Evolutionary conservation across 2,888 invertebrate genomes (phyloP).

Genomic region (Oasisia sp.): DNA sequence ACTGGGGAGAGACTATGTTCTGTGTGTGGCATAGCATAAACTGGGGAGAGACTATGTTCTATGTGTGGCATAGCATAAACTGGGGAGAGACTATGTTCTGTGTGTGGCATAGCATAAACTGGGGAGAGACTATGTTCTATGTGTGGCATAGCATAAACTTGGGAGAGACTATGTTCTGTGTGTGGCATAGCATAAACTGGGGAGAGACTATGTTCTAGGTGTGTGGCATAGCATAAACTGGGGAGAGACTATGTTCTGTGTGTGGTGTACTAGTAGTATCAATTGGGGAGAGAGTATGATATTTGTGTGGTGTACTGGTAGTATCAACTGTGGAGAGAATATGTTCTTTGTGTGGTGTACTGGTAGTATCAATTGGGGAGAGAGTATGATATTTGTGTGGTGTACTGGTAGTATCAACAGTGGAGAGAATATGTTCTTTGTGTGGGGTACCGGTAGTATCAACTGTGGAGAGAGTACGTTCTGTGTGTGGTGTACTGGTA

Average conservation of each 20-base stretch:
- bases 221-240: no score
- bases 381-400: not conserved
- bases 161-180: conserved; percentile 70
- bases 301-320: not conserved
- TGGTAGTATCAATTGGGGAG: no score
- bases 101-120: not conserved
- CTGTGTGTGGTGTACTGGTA: not conserved
- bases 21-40: no score
- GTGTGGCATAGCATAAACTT: conserved; percentile 32
- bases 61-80: no score
- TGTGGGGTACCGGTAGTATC: no score
- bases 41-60: not conserved
- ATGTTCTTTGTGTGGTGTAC: no score
- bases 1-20: no score
- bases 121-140: not conserved
- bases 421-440: conserved; percentile 70
- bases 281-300: not conserved
- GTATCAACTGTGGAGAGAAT: conserved; percentile 70
- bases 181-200: conserved; percentile 63
- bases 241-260: no score
- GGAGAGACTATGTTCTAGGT: conserved; percentile 67
- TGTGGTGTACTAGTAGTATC: not conserved
- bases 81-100: no score
- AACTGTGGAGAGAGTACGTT: no score
- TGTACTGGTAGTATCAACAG: conserved; percentile 30